phyloP scores from a whole-genome alignment of 2,797 vertebrate species.

The Oryzias dopingdopingensis region DNA sequence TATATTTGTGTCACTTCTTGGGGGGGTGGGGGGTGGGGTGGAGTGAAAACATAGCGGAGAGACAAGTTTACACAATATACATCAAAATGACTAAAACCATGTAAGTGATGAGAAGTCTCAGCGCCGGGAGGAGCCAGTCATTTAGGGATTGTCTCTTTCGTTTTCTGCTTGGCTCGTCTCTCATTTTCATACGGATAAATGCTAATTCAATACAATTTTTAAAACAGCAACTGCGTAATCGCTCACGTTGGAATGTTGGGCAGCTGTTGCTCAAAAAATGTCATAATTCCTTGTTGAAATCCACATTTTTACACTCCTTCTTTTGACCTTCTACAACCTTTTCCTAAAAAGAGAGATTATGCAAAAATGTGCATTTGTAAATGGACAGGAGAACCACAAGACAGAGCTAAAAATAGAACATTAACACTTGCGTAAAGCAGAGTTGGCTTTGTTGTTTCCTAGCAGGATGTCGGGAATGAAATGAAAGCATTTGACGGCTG shows the following conservation, averaged over 20 bases:
- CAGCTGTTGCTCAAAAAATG: too few species aligned
- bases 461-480: conserved; percentile 31
- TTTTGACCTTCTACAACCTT: conserved; percentile 13
- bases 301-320: background rate
- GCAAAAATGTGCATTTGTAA: conserved; percentile 14
- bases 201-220: conserved; percentile 33
- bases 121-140: conserved; percentile 37
- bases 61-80: conserved; percentile 50
- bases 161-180: conserved; percentile 15
- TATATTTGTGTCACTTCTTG: conserved; percentile 70
- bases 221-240: conserved; percentile 29
- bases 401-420: conserved; percentile 3
- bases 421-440: background rate
- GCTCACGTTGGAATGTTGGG: too few species aligned
- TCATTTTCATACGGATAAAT: conserved; percentile 14
- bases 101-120: conserved; percentile 19
- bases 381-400: conserved; percentile 14
- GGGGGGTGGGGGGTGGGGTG: conserved; percentile 15
- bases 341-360: conserved; percentile 3
- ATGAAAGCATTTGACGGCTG: conserved; percentile 36
- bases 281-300: conserved; percentile 9
- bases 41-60: conserved; percentile 40
- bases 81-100: conserved; percentile 55
- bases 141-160: conserved; percentile 37
- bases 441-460: conserved; percentile 9